Evolutionary conservation across 1,140 invertebrate genomes (phyloP).

Genomic region (Trypoxylus dichotomus): DNA sequence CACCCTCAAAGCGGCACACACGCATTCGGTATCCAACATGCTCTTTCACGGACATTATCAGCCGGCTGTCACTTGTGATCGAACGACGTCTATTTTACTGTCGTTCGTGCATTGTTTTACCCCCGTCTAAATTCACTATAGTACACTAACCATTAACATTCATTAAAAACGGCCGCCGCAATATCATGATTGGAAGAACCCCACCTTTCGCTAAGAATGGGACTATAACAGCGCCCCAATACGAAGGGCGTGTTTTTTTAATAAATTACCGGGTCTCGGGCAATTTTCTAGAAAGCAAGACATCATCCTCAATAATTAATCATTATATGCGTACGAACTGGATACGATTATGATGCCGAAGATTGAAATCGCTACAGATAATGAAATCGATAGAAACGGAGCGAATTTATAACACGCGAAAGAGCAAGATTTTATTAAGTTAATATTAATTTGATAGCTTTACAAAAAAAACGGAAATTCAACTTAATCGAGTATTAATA

Average conservation of each 20-base stretch:
- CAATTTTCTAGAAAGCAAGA: conserved; percentile 24
- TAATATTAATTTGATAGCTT: too few species aligned
- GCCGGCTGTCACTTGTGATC: neutral
- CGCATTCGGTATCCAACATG: neutral
- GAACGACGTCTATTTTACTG: neutral
- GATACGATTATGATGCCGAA: neutral
- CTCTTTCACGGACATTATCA: neutral
- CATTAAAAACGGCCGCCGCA: conserved; percentile 15
- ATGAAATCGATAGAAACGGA: neutral
- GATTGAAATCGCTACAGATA: neutral
- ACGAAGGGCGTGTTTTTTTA: conserved; percentile 7
- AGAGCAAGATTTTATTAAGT: too few species aligned
- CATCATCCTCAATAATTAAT: conserved; percentile 19
- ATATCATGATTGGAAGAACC: conserved; percentile 4
- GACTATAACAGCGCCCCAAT: neutral
- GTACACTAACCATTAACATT: neutral
- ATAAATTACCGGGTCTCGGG: neutral
- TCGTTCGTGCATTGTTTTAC: neutral
- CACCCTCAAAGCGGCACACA: neutral
- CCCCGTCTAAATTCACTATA: neutral
- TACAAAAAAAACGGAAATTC: too few species aligned
- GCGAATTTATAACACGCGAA: neutral
- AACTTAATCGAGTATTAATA: neutral
- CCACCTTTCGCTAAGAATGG: neutral
- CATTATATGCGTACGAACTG: neutral